Evolutionary conservation across 1,140 invertebrate genomes (phyloP), one percentile per base, ranked within the genome.

Genomic region (Nomia melanderi): DNA sequence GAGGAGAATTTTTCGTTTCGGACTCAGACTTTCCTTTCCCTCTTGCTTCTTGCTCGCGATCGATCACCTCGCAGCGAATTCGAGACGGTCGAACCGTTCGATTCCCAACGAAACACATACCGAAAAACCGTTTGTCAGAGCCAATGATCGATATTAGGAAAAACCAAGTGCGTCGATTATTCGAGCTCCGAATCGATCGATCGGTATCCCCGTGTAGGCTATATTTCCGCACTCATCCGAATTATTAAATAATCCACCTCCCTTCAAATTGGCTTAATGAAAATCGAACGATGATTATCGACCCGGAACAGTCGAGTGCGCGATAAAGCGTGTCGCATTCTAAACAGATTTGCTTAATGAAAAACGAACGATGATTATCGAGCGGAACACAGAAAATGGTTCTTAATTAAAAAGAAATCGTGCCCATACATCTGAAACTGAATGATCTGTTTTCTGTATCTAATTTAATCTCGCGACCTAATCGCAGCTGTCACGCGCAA

Each of bases 21-120:
- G 1, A 17, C 0, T 7, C 17, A 7, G 9, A 59, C 36, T 59
- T 76, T 76, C 65, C 65, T 31, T 76, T 76, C 11, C 27, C 20
- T 14, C 11, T 20, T 20, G 29, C 31, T n/a, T n/a, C n/a, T n/a
- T n/a, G 29, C 29, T 39, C 20, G 27, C 36, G 25, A 64, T 27
- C 25, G 12, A 53, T 65, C 31, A 17, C 39, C 25, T 25, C 7
- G 6, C 36, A 2, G 9, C 33, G 62, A 39, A n/a, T 27, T 25
- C 31, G 20, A 23, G 33, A 36, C 31, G 33, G 2, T 56, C 67
- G n/a, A 47, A n/a, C 36, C 17, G 39, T 7, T 17, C 17, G 25
- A 2, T 59, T 33, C 17, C 20, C 9, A 33, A 25, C 27, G n/a
- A 23, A 59, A 44, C 14, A 5, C 9, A 25, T 50, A 47, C 8